Evolutionary conservation across 1,140 invertebrate genomes (phyloP), one percentile per base, ranked within the genome.

Genomic region (Venturia canescens): DNA sequence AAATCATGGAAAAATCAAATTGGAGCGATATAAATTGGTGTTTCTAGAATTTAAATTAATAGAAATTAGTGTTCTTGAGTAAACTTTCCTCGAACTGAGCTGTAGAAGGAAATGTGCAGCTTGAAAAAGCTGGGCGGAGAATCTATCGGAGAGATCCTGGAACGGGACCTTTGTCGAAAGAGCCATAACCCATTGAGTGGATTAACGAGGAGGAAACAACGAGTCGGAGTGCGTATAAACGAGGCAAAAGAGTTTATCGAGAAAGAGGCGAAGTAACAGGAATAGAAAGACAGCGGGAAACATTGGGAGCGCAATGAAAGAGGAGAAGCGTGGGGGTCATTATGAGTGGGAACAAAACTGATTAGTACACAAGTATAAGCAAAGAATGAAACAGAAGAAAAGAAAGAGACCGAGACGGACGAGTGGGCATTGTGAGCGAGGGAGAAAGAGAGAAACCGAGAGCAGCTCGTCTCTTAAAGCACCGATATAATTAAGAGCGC

Each of bases 361-460:
- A 77, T 81, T 81, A 27, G 80, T 71, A 71, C 48, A 75, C 57
- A 81, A 81, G 75, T 76, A 81, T 60, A 80, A 53, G 74, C 27
- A 76, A 27, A 75, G 66, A 31, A 15, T 69, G 18, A 15, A n/a
- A 34, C 15, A 69, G 29, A 69, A 31, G 27, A 29, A 69, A 29
- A 69, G 66, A 69, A n/a, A 31, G 29, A 67, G 18, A 63, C 13
- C 29, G 63, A 67, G 63, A 29, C 26, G 29, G 1, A 18, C 38
- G 71, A 69, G 29, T 69, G 66, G 48, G 67, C 31, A 80, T 80
- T 80, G 79, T 80, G 21, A 23, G 44, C 29, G 50, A 80, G 34
- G 76, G 66, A 34, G 29, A 69, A n/a, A 69, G 29, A 69, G 66
- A 31, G 23, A 57, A 48, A 80, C 23, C 75, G 7, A 69, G 27